These are phyloP conservation scores for Hafferia zeledoni DNA, from an alignment of 2,797 vertebrate species.

Conservation along the genomic window DNA sequence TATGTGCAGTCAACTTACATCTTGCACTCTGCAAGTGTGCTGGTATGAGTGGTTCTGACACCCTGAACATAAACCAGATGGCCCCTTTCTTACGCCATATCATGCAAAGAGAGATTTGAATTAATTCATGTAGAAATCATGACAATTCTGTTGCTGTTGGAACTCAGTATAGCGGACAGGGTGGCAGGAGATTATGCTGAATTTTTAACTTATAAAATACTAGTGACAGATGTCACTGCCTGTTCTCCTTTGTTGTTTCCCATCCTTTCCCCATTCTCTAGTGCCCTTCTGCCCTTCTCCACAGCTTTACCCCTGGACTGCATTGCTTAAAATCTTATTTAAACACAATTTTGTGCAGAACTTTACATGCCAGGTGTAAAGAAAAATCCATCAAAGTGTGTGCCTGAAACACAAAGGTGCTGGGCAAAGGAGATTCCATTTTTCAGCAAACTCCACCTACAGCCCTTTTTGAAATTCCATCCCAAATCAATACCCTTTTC, in stretches of 20 bases:
- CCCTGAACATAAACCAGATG: conserved; percentile 72
- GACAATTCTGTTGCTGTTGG: conserved; percentile 64
- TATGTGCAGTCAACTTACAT: conserved; percentile 62
- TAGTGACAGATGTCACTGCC: conserved; percentile 55
- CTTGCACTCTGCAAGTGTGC: background rate
- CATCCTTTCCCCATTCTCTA: background rate
- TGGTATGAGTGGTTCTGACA: conserved; percentile 74
- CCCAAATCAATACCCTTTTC: background rate
- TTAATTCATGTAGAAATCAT: conserved; percentile 70
- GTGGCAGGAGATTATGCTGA: conserved; percentile 58
- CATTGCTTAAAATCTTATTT: background rate
- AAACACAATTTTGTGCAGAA: background rate
- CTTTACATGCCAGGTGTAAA: background rate
- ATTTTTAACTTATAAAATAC: conserved; percentile 59
- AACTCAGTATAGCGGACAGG: conserved; percentile 52
- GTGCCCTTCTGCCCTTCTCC: background rate
- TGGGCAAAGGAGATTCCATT: background rate
- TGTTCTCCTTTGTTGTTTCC: conserved; percentile 33
- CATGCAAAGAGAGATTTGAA: conserved; percentile 63
- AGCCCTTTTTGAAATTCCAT: background rate
- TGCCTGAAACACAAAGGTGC: background rate
- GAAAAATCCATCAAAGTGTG: background rate
- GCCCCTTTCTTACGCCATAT: conserved; percentile 68
- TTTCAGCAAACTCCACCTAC: background rate
- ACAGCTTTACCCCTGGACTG: background rate